These are phyloP conservation scores for Cheilosia pagana DNA, from an alignment of 2,888 invertebrate genomes.

Conservation along the genomic window DNA sequence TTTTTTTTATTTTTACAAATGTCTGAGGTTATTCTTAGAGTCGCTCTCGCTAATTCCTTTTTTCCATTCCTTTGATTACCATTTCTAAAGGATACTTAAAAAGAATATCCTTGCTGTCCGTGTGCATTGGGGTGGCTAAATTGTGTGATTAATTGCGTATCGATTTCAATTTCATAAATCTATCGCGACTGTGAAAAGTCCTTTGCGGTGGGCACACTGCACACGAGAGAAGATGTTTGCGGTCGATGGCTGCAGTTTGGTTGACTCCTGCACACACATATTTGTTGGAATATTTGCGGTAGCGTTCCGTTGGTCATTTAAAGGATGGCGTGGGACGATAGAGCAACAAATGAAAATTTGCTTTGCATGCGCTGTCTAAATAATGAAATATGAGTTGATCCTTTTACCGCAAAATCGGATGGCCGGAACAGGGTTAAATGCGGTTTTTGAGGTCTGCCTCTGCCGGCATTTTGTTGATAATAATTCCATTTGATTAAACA, in stretches of 20 bases:
- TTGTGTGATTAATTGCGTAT: slow-evolving; percentile 65
- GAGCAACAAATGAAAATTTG: slow-evolving; percentile 55
- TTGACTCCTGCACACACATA: slow-evolving; percentile 5
- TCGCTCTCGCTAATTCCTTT: no score
- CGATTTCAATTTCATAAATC: slow-evolving; percentile 20
- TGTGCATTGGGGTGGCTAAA: background rate
- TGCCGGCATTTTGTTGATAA: slow-evolving; percentile 2
- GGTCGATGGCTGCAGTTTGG: slow-evolving; percentile 37
- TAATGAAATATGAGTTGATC: slow-evolving; percentile 43
- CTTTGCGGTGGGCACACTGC: slow-evolving; percentile 31
- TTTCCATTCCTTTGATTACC: background rate
- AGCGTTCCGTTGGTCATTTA: slow-evolving; percentile 9
- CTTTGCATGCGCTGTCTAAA: slow-evolving; percentile 15
- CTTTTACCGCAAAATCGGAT: background rate
- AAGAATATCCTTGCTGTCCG: slow-evolving; percentile 23
- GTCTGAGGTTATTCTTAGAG: no score
- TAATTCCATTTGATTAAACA: slow-evolving; percentile 23
- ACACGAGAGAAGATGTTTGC: slow-evolving; percentile 42
- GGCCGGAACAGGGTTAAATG: background rate
- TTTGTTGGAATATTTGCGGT: slow-evolving; percentile 29
- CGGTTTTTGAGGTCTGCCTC: slow-evolving; percentile 8
- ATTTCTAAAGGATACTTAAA: background rate
- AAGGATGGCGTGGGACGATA: background rate
- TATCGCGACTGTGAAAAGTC: slow-evolving; percentile 1
- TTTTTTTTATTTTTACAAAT: background rate